Base-by-base conservation (phyloP, 2,113 vertebrate species). In the Lucifuga dentata region DNA sequence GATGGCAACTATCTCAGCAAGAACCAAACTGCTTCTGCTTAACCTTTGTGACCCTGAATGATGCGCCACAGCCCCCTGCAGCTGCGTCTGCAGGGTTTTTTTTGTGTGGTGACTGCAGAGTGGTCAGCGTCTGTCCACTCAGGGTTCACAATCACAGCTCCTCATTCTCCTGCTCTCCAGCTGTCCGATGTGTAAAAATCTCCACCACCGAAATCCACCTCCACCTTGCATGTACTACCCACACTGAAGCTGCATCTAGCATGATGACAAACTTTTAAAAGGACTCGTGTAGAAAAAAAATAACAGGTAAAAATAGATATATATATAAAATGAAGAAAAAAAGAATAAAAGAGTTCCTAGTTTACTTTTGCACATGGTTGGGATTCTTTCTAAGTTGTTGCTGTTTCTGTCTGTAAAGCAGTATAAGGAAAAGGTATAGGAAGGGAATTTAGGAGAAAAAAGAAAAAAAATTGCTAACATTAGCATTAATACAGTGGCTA, bases 161-260 rank as follows among this genome's bases (percentile, higher is more conserved):
- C 49, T 64, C 8, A 24, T 63, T 68, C 71, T 51, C 68, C 45
- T 40, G 32, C 19, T 59, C 11, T 65, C 59, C 76, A 75, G 78
- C 53, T 26, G 78, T 83, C 82, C 67, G 45, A 59, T 87, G 84
- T 90, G 87, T 91, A 85, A 84, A 83, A 71, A 69, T 66, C 66
- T 83, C 73, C 70, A 83, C 61, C 55, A 49, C 84, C 62, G 71
- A 61, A 74, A 80, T 69, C 56, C 76, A 88, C 26, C n/a, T n/a
- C 86, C 70, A 90, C 89, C 88, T 78, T 89, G 92, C 93, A 93
- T 93, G 93, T 90, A 67, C 82, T 89, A 83, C 86, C 83, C 71
- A 90, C 87, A 91, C 90, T 89, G 90, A 93, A 91, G 88, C 89
- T 92, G 91, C 90, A 92, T 90, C 91, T 89, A 88, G 92, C 93